A percentile compares a stretch with the other conserved stretches of the same genome.
Conservation (phyloP, 2,797 vertebrate species). For the Neosilurus mollespiculum region DNA sequence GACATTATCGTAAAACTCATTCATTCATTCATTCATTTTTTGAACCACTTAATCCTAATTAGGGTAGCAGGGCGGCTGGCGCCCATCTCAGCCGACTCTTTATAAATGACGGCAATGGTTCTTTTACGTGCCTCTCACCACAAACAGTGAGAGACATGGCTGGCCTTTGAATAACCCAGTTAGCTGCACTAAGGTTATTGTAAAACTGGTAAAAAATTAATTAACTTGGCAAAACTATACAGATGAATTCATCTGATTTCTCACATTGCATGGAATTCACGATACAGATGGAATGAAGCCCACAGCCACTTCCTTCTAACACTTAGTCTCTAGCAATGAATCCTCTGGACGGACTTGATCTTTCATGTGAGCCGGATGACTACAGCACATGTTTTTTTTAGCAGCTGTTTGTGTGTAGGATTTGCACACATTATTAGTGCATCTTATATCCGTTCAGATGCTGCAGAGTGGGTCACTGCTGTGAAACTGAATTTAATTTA, state of each 20-base stretch:
- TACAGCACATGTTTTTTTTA: constrained; percentile 40
- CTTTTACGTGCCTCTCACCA: too few species aligned
- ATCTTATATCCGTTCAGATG: constrained; percentile 11
- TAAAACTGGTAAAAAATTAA: neutral
- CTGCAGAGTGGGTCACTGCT: constrained; percentile 14
- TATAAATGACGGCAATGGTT: too few species aligned
- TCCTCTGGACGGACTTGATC: constrained; percentile 47
- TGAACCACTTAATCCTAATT: too few species aligned
- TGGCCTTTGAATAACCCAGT: too few species aligned
- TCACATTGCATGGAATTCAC: neutral
- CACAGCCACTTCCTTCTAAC: constrained; percentile 30
- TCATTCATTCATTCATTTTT: too few species aligned
- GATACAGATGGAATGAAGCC: constrained; percentile 40
- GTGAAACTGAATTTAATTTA: constrained; percentile 51
- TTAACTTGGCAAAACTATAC: neutral
- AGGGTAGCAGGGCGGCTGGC: too few species aligned
- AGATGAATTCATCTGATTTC: neutral
- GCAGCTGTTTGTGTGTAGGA: constrained; percentile 39
- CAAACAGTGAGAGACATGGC: too few species aligned
- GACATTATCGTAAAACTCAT: neutral
- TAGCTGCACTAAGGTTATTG: neutral
- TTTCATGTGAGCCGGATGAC: constrained; percentile 35
- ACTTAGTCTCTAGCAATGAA: constrained; percentile 45
- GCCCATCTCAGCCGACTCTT: too few species aligned
- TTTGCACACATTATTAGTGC: constrained; percentile 37